Percentiles rank a stretch among this genome's conserved stretches.
Conservation (phyloP, 2,797 vertebrate genomes). For the Enteromius argenteus region DNA sequence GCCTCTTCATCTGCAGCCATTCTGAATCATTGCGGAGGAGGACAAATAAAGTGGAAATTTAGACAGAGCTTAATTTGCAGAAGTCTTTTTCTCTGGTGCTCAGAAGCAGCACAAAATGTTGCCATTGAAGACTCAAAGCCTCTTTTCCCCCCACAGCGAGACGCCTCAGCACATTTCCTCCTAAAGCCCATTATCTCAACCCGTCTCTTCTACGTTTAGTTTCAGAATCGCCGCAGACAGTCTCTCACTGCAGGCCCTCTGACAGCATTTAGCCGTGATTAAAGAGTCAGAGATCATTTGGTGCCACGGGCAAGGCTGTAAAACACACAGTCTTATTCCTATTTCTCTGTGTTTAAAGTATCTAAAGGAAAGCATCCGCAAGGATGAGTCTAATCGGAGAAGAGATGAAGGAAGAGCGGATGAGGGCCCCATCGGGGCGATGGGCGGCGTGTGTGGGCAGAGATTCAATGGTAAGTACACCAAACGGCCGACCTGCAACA, state of each 20-base stretch:
- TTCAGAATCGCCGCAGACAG: constrained; percentile 45
- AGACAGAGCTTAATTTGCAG: constrained; percentile 72
- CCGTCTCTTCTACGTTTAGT: constrained; percentile 64
- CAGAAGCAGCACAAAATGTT: constrained; percentile 70
- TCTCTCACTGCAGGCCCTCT: constrained; percentile 67
- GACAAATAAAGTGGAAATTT: constrained; percentile 66
- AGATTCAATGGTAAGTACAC: constrained; percentile 60
- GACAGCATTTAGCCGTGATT: constrained; percentile 80
- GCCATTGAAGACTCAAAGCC: constrained; percentile 76
- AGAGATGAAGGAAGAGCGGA: constrained; percentile 32
- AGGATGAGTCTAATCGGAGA: constrained; percentile 53
- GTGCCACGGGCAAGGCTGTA: constrained; percentile 68
- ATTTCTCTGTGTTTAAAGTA: constrained; percentile 55
- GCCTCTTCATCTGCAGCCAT: constrained; percentile 47
- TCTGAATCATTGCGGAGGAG: constrained; percentile 57
- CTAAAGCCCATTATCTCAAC: constrained; percentile 80
- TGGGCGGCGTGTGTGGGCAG: constrained; percentile 58
- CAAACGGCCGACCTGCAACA: constrained; percentile 49
- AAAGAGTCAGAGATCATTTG: constrained; percentile 78
- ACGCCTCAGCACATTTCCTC: constrained; percentile 74
- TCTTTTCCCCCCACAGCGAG: constrained; percentile 73
- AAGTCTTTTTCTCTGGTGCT: constrained; percentile 62
- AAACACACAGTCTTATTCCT: constrained; percentile 60
- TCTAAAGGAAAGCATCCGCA: constrained; percentile 58
- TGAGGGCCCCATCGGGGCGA: constrained; percentile 61